Evolutionary conservation across 1,140 invertebrate genomes (phyloP).

Genomic region (Heliconius eleuchia): DNA sequence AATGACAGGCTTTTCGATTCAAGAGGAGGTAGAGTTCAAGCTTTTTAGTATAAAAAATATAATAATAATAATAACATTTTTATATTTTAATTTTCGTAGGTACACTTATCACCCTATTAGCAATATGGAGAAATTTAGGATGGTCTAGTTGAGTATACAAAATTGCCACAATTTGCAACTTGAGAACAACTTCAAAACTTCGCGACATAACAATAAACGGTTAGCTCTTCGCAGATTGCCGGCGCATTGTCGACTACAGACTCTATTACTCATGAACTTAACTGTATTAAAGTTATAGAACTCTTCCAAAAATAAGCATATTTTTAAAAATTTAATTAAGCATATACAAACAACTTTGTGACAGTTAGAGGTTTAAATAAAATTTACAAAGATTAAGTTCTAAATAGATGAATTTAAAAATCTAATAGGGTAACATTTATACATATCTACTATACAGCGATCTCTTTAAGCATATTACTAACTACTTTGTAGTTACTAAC

Average conservation of each 20-base stretch:
- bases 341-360: background rate
- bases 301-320: background rate
- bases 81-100: background rate
- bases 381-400: no score
- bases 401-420: no score
- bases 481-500: no score
- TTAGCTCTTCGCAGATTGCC: constrained; percentile 43
- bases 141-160: constrained; percentile 40
- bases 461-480: no score
- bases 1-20: background rate
- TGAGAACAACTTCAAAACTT: constrained; percentile 45
- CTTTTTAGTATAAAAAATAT: background rate
- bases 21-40: background rate
- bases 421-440: no score
- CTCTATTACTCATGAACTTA: constrained; percentile 55
- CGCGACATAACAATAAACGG: constrained; percentile 49
- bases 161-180: constrained; percentile 55
- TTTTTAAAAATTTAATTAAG: background rate
- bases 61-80: no score
- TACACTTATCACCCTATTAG: constrained; percentile 6
- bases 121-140: constrained; percentile 24
- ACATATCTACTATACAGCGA: no score
- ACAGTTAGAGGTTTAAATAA: no score
- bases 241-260: constrained; percentile 42
- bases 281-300: constrained; percentile 51